Evolutionary conservation across 37 sponge, comb jelly and placozoan genomes (phyloP).

Genomic region (Crambe crambe): DNA sequence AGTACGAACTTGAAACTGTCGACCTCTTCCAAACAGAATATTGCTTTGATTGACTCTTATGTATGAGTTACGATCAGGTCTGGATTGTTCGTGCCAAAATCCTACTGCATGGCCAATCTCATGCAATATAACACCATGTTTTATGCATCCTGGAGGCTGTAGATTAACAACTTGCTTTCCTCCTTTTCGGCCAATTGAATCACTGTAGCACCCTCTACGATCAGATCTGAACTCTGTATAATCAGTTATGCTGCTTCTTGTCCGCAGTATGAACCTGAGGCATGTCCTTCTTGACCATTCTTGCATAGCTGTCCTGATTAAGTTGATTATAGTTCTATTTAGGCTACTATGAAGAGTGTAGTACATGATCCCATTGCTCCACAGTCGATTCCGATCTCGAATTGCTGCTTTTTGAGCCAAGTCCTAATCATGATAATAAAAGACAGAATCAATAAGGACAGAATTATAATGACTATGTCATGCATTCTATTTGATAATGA

Average conservation of each 20-base stretch:
- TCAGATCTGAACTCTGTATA: neutral
- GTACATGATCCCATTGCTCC: neutral
- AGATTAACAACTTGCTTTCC: neutral
- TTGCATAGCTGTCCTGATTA: neutral
- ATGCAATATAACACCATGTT: neutral
- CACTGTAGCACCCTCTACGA: neutral
- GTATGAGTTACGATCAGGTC: neutral
- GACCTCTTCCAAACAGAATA: neutral
- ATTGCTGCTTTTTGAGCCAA: neutral
- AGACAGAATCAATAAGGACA: too few species aligned
- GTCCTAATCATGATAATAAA: too few species aligned
- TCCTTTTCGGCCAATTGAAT: neutral
- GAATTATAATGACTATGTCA: too few species aligned
- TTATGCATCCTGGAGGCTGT: neutral
- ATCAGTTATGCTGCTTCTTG: neutral
- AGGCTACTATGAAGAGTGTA: neutral
- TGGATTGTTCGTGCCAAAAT: neutral
- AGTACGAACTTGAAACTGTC: neutral
- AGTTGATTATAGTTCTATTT: too few species aligned
- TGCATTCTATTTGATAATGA: too few species aligned
- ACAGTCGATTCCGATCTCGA: neutral
- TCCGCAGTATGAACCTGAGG: neutral
- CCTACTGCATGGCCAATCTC: neutral
- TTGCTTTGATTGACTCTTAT: too few species aligned
- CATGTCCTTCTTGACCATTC: neutral